Conservation (phyloP, 2,888 invertebrate genomes). For the Tenthredo distinguenda region DNA sequence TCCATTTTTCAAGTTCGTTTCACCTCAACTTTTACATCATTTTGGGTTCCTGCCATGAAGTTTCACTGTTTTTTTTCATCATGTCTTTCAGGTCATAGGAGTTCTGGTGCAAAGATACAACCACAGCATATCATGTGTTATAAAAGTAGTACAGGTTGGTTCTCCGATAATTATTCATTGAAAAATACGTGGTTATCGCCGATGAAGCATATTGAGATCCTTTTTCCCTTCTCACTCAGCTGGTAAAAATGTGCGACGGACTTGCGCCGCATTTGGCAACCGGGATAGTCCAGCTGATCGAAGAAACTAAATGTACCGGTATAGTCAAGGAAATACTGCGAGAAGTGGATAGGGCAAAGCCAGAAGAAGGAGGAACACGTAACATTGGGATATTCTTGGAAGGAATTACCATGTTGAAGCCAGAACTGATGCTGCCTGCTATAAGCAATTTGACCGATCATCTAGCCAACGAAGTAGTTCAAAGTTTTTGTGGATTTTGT, state of each 20-base stretch:
- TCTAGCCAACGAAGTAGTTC: conserved; percentile 68
- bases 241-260: conserved; percentile 88
- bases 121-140: conserved; percentile 89
- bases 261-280: conserved; percentile 85
- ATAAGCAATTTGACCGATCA: conserved; percentile 71
- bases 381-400: conserved; percentile 73
- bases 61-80: conserved; percentile 4
- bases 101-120: conserved; percentile 90
- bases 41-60: neutral
- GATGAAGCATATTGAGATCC: neutral
- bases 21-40: neutral
- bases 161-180: neutral
- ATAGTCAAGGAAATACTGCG: conserved; percentile 87
- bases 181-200: neutral
- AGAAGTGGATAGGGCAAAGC: conserved; percentile 87
- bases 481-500: conserved; percentile 47
- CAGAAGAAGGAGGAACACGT: conserved; percentile 79
- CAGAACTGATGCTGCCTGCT: conserved; percentile 69
- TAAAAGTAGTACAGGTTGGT: conserved; percentile 83
- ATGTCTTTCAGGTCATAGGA: conserved; percentile 85
- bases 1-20: conserved; percentile 80
- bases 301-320: conserved; percentile 84
- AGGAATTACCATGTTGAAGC: conserved; percentile 63
- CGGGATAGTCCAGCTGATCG: conserved; percentile 86
- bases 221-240: conserved; percentile 78